phyloP scores from a whole-genome alignment of 1,140 invertebrate species.

The Scaptomyza graminum region DNA sequence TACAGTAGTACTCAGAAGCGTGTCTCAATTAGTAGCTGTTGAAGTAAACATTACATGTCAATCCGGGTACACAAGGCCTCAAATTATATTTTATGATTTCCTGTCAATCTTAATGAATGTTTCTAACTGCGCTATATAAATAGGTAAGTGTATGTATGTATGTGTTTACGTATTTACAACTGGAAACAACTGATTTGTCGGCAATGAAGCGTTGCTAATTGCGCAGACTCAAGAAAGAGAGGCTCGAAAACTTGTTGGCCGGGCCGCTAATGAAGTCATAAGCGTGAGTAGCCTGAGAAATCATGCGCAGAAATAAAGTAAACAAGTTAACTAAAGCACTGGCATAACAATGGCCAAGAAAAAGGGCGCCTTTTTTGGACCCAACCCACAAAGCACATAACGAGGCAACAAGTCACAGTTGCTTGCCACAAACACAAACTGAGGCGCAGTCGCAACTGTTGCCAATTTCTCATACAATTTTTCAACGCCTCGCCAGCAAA shows the following conservation, averaged over 20 bases:
- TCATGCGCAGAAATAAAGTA: conserved; percentile 18
- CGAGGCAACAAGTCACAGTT: conserved; percentile 22
- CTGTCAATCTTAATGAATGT: conserved; percentile 73
- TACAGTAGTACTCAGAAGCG: conserved; percentile 16
- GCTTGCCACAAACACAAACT: conserved; percentile 19
- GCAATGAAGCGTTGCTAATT: conserved; percentile 76
- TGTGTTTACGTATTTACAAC: conserved; percentile 2
- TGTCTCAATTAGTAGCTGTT: conserved; percentile 54
- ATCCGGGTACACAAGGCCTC: conserved; percentile 38
- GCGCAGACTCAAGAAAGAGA: conserved; percentile 50
- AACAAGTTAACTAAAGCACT: conserved; percentile 25
- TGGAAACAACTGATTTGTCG: conserved; percentile 60
- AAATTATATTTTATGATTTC: conserved; percentile 77
- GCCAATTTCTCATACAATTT: conserved; percentile 64
- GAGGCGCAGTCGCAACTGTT: conserved; percentile 47
- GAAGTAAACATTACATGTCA: conserved; percentile 35
- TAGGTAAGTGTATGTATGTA: neutral
- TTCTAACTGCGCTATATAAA: conserved; percentile 44
- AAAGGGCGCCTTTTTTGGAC: conserved; percentile 40
- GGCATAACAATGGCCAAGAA: conserved; percentile 48
- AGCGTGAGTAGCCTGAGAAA: conserved; percentile 32
- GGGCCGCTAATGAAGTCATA: conserved; percentile 75
- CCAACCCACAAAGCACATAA: conserved; percentile 26
- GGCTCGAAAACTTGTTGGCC: conserved; percentile 61
- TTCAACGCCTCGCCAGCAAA: conserved; percentile 63